A percentile compares a stretch with the other conserved stretches of the same genome.
These are phyloP conservation scores for Microtus pennsylvanicus DNA, from an alignment of 2,113 vertebrate genomes.

Conservation along the genomic window DNA sequence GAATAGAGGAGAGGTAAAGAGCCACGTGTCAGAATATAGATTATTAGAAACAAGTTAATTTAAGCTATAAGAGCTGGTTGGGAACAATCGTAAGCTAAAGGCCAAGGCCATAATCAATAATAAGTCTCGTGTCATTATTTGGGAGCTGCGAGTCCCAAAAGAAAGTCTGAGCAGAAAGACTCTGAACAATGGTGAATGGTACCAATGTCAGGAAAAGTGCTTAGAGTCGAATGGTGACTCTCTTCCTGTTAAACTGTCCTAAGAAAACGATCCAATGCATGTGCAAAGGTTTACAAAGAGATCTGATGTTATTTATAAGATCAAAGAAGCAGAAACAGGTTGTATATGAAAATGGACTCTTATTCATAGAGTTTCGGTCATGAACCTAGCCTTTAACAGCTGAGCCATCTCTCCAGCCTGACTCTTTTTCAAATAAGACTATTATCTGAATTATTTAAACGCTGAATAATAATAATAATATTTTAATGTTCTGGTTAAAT, in stretches of 20 bases:
- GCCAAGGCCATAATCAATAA: background rate
- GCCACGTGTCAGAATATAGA: background rate
- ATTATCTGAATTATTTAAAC: background rate
- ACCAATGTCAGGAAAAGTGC: background rate
- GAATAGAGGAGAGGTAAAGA: background rate
- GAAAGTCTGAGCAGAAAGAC: too few relatives aligned
- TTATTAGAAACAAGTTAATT: background rate
- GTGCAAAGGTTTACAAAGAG: slow-evolving; percentile 29
- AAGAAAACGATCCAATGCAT: background rate
- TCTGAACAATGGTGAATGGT: background rate
- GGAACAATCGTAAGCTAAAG: background rate
- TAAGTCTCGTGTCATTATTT: background rate
- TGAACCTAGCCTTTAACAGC: background rate
- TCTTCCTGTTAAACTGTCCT: background rate
- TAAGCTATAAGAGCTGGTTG: background rate
- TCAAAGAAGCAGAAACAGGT: background rate
- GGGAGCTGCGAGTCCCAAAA: background rate
- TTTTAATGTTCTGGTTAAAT: slow-evolving; percentile 26
- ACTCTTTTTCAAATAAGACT: background rate
- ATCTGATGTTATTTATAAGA: background rate
- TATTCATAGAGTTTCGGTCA: background rate
- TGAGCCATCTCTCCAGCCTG: background rate
- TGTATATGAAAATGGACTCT: background rate
- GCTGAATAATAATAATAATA: background rate
- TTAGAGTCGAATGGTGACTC: background rate